Percentiles rank a stretch among this genome's conserved stretches.
These are phyloP conservation scores for Drosophila parabipectinata DNA, from an alignment of 1,140 invertebrate genomes.

Conservation along the genomic window DNA sequence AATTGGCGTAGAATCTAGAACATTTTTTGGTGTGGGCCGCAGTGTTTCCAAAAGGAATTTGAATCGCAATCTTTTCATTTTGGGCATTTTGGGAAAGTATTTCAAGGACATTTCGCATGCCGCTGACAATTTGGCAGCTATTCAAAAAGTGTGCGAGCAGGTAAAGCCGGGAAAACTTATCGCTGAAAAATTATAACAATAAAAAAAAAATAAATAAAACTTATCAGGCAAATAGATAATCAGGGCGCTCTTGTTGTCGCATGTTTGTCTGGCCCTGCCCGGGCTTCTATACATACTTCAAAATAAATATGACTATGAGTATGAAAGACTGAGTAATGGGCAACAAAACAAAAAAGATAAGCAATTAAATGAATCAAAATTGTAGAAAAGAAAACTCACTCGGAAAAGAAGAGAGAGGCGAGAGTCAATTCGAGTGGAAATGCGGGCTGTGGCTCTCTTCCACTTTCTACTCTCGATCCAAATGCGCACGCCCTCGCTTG, in stretches of 20 bases:
- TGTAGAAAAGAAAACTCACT: slow-evolving; percentile 48
- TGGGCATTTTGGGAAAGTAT: slow-evolving; percentile 59
- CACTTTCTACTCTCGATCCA: slow-evolving; percentile 24
- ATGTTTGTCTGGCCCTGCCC: slow-evolving; percentile 15
- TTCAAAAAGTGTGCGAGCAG: slow-evolving; percentile 56
- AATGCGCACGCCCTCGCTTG: slow-evolving; percentile 25
- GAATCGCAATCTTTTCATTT: slow-evolving; percentile 53
- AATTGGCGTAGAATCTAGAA: slow-evolving; percentile 55
- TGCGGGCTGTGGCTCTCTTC: slow-evolving; percentile 28
- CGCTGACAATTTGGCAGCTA: slow-evolving; percentile 52
- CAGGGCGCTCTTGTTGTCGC: slow-evolving; percentile 1
- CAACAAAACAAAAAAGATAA: slow-evolving; percentile 35
- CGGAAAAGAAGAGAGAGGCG: slow-evolving; percentile 11
- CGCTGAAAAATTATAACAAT: background rate
- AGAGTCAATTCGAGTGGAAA: slow-evolving; percentile 1
- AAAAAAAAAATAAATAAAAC: slow-evolving; percentile 25
- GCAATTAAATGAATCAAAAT: slow-evolving; percentile 67
- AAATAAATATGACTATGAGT: slow-evolving; percentile 58
- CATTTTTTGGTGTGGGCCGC: slow-evolving; percentile 48
- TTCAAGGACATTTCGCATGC: slow-evolving; percentile 62
- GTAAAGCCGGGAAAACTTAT: slow-evolving; percentile 51
- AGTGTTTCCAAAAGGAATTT: slow-evolving; percentile 62
- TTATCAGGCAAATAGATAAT: slow-evolving; percentile 54
- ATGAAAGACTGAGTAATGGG: slow-evolving; percentile 61
- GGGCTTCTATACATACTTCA: slow-evolving; percentile 9